Evolutionary conservation across 2,113 vertebrate species (phyloP).

Genomic region (Mugil cephalus): DNA sequence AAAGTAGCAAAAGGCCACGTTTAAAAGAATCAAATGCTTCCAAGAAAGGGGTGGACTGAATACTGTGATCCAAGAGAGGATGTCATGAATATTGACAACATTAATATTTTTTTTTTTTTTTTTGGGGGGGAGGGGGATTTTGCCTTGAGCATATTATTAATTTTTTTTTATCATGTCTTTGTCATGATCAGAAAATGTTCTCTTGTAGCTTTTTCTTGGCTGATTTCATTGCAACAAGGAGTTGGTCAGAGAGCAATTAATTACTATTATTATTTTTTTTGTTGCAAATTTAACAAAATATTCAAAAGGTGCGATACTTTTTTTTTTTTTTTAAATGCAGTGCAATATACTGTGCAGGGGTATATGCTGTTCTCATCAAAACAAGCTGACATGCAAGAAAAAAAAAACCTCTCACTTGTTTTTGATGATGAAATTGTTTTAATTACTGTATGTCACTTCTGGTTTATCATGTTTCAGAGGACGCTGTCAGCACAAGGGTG

Average conservation of each 20-base stretch:
- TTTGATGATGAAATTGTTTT: conserved; percentile 25
- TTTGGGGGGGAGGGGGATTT: background rate
- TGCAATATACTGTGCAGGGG: conserved; percentile 47
- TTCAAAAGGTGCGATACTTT: conserved; percentile 27
- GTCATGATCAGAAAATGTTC: conserved; percentile 30
- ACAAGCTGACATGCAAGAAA: conserved; percentile 26
- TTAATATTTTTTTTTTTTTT: conserved; percentile 24
- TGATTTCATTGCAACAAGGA: background rate
- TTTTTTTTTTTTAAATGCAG: conserved; percentile 16
- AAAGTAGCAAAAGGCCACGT: conserved; percentile 52
- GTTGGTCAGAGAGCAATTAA: conserved; percentile 12
- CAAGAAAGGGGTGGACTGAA: conserved; percentile 61
- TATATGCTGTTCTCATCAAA: conserved; percentile 4
- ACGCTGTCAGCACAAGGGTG: conserved; percentile 36
- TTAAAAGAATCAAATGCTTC: conserved; percentile 67
- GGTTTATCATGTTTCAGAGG: conserved; percentile 40
- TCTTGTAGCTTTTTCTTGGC: conserved; percentile 31
- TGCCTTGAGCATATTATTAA: conserved; percentile 22
- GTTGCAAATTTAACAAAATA: conserved; percentile 31
- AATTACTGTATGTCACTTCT: conserved; percentile 33
- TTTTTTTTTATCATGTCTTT: conserved; percentile 26
- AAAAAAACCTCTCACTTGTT: background rate
- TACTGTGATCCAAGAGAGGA: conserved; percentile 69
- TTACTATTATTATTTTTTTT: background rate
- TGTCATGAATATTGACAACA: conserved; percentile 27